These are phyloP conservation scores for Philypnodon macrostomus DNA, from an alignment of 2,797 vertebrate species.

Conservation along the genomic window DNA sequence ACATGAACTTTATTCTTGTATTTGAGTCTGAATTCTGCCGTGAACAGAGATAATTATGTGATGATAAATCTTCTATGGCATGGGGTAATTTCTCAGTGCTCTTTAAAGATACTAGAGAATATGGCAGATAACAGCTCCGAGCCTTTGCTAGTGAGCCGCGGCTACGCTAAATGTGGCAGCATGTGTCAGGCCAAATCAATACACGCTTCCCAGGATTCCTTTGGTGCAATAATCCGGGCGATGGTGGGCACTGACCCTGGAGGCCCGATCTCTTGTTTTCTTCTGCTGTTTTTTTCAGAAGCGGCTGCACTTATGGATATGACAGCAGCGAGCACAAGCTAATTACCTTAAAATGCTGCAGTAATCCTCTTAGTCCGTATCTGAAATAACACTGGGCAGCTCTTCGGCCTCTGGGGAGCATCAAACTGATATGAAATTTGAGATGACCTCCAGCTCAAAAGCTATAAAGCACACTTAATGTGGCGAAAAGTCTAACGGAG, in stretches of 20 bases:
- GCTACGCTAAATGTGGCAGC: slow-evolving; percentile 88
- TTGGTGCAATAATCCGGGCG: slow-evolving; percentile 85
- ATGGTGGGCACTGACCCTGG: slow-evolving; percentile 82
- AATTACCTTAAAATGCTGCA: slow-evolving; percentile 72
- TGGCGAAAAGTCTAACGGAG: slow-evolving; percentile 30
- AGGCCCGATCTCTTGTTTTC: slow-evolving; percentile 79
- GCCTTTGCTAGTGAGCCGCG: slow-evolving; percentile 83
- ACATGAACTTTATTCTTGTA: slow-evolving; percentile 87
- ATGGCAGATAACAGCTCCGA: slow-evolving; percentile 87
- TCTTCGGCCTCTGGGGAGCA: slow-evolving; percentile 11
- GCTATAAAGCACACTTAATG: slow-evolving; percentile 15
- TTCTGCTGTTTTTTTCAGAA: slow-evolving; percentile 80
- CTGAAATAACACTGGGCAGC: slow-evolving; percentile 15
- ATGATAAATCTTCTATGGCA: slow-evolving; percentile 82
- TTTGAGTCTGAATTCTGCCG: slow-evolving; percentile 82
- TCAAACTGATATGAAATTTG: slow-evolving; percentile 23
- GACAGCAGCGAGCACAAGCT: slow-evolving; percentile 82
- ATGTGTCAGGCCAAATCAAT: slow-evolving; percentile 90
- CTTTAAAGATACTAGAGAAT: slow-evolving; percentile 87
- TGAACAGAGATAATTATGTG: slow-evolving; percentile 82
- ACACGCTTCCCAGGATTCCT: slow-evolving; percentile 86
- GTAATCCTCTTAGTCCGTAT: slow-evolving; percentile 40
- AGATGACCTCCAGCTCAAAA: slow-evolving; percentile 28
- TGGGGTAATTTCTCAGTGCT: slow-evolving; percentile 82
- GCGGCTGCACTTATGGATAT: slow-evolving; percentile 78